Evolutionary conservation across 2,797 vertebrate genomes (phyloP).

Genomic region (Microchirus variegatus): DNA sequence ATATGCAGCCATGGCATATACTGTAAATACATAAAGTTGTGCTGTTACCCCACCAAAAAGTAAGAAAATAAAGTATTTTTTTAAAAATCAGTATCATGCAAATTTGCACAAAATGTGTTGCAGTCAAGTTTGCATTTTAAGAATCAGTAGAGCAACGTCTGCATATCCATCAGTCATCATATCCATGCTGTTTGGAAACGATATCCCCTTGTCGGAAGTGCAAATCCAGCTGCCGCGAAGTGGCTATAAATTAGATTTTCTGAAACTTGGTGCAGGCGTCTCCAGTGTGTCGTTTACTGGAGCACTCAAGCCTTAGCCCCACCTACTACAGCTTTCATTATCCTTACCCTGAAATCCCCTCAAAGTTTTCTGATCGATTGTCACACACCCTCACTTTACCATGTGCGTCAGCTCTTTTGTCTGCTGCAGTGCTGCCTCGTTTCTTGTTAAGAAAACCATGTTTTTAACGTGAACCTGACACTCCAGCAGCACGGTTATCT

Average conservation of each 20-base stretch:
- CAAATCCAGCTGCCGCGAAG: conserved; percentile 80
- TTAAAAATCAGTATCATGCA: conserved; percentile 2
- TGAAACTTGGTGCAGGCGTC: conserved; percentile 71
- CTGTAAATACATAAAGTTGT: not conserved
- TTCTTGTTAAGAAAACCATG: not conserved
- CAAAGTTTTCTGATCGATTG: conserved; percentile 41
- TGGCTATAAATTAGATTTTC: conserved; percentile 80
- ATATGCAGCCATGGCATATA: conserved; percentile 13
- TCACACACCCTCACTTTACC: conserved; percentile 39
- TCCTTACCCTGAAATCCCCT: conserved; percentile 58
- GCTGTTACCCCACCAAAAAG: conserved; percentile 19
- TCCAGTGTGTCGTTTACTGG: conserved; percentile 62
- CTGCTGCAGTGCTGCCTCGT: conserved; percentile 7
- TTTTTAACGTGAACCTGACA: conserved; percentile 28
- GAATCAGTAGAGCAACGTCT: conserved; percentile 25
- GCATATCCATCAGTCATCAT: conserved; percentile 39
- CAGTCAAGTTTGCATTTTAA: not conserved
- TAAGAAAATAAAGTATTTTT: too few relatives aligned
- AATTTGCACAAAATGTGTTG: not conserved
- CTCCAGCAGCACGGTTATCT: conserved; percentile 49
- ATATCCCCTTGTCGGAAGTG: conserved; percentile 80
- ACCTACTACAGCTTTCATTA: conserved; percentile 55
- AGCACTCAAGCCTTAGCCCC: conserved; percentile 24
- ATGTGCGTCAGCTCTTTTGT: conserved; percentile 16
- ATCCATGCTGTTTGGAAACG: conserved; percentile 72